Evolutionary conservation across 2,113 vertebrate species (phyloP), one percentile per base, ranked within the genome.

Genomic region (Todiramphus chloris): DNA sequence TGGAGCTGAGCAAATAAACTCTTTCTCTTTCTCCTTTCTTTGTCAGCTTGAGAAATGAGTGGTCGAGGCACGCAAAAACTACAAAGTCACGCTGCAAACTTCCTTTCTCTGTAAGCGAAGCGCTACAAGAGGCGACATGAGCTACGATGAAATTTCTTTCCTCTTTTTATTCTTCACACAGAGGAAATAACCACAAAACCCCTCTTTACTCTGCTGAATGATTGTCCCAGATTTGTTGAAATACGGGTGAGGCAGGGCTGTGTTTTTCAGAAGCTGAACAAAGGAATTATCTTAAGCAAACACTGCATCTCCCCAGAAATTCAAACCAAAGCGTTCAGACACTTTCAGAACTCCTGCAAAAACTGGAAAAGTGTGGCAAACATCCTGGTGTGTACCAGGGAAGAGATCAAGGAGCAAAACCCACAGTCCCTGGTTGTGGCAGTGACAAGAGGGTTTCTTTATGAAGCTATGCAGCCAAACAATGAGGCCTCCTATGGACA

Each of bases 211-310:
- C 51, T 58, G 87, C 41, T 66, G 70, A 89, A 39, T 25, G 48
- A 73, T 3, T 72, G 66, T n/a, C 77, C 76, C 66, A 82, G 48
- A 69, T n/a, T 68, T 69, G 51, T 4, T 77, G 46, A 59, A 86
- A 66, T 4, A 51, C 3, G 44, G 58, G 35, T 43, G 66, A 91
- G 81, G 81, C 62, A 75, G 35, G 7, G 28, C 35, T 30, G 28
- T 31, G 30, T 6, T 82, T 79, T 43, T 31, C 66, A 41, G 0
- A 5, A 79, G 20, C 21, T 28, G 14, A 91, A 79, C 43, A 79
- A 76, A 87, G 35, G 48, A 48, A 48, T 66, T 84, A 48, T 48
- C 77, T 87, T 73, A 86, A 81, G n/a, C 46, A 86, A 93, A 67
- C 55, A 55, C 1, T 10, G 13, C n/a, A 53, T 39, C 56, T 78